phyloP scores from a whole-genome alignment of 2,888 invertebrate genomes.

The Drosophila suboccidentalis region DNA sequence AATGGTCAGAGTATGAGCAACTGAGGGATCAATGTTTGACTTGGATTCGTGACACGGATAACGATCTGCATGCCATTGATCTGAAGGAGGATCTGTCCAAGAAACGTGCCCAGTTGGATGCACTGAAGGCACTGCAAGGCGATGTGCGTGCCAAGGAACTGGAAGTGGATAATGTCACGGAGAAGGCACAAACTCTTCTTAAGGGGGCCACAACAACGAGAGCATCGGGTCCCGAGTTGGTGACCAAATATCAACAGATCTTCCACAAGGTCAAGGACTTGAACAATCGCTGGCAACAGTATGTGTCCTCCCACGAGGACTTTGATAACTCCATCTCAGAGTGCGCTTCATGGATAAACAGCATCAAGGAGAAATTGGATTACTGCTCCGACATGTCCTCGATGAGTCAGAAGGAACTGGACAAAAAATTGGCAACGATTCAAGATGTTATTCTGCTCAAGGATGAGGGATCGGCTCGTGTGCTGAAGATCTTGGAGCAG shows the following conservation, averaged over 20 bases:
- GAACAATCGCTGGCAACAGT: slow-evolving; percentile 96
- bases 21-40: slow-evolving; percentile 93
- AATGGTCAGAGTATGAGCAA: slow-evolving; percentile 96
- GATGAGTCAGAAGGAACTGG: slow-evolving; percentile 93
- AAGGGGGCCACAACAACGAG: slow-evolving; percentile 91
- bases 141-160: slow-evolving; percentile 95
- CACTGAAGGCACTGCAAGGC: slow-evolving; percentile 92
- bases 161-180: slow-evolving; percentile 96
- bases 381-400: slow-evolving; percentile 94
- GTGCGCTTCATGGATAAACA: slow-evolving; percentile 93
- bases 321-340: slow-evolving; percentile 93
- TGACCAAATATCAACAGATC: slow-evolving; percentile 95
- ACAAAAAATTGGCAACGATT: slow-evolving; percentile 93
- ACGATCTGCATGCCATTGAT: slow-evolving; percentile 94
- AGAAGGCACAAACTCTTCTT: slow-evolving; percentile 94
- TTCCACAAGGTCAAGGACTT: slow-evolving; percentile 96
- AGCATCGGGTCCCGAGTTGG: slow-evolving; percentile 94
- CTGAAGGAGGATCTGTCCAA: slow-evolving; percentile 92
- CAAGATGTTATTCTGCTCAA: slow-evolving; percentile 95
- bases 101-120: slow-evolving; percentile 94
- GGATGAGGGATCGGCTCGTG: slow-evolving; percentile 96
- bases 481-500: slow-evolving; percentile 95
- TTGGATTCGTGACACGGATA: slow-evolving; percentile 96
- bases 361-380: slow-evolving; percentile 92
- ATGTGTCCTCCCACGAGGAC: slow-evolving; percentile 94